These are phyloP conservation scores for Andrena flavipes DNA, from an alignment of 2,888 invertebrate genomes.

Conservation along the genomic window DNA sequence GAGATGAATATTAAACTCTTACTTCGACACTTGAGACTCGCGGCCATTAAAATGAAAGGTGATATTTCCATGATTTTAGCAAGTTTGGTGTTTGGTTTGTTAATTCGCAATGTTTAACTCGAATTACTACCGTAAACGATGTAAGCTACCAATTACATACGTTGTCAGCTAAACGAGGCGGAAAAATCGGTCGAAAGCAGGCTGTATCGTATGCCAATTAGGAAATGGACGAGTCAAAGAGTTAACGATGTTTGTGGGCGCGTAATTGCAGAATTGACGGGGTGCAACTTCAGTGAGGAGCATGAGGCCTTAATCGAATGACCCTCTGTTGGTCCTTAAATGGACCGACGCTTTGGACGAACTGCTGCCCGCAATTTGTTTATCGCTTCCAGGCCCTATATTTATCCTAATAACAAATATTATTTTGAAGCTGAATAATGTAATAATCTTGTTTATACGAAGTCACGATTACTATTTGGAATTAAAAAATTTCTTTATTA, in stretches of 20 bases:
- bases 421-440: not conserved
- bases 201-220: slow-evolving; percentile 50
- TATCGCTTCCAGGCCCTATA: slow-evolving; percentile 35
- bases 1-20: not conserved
- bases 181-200: slow-evolving; percentile 26
- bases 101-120: slow-evolving; percentile 21
- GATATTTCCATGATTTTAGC: not conserved
- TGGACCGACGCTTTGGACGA: slow-evolving; percentile 39
- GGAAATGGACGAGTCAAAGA: slow-evolving; percentile 59
- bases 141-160: slow-evolving; percentile 1
- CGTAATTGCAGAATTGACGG: slow-evolving; percentile 65
- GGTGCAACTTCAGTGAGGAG: slow-evolving; percentile 60
- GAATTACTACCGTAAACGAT: not conserved
- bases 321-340: slow-evolving; percentile 50
- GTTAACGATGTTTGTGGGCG: slow-evolving; percentile 67
- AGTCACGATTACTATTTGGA: not conserved
- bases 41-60: not conserved
- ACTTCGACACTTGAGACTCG: not conserved
- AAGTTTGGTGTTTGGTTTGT: not conserved
- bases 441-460: not conserved
- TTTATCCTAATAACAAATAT: not conserved
- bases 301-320: slow-evolving; percentile 60
- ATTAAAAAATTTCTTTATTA: not conserved
- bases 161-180: slow-evolving; percentile 14
- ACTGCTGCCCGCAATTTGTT: slow-evolving; percentile 59